Evolutionary conservation across 2,797 vertebrate species (phyloP).

Genomic region (Sebastes glaucus): DNA sequence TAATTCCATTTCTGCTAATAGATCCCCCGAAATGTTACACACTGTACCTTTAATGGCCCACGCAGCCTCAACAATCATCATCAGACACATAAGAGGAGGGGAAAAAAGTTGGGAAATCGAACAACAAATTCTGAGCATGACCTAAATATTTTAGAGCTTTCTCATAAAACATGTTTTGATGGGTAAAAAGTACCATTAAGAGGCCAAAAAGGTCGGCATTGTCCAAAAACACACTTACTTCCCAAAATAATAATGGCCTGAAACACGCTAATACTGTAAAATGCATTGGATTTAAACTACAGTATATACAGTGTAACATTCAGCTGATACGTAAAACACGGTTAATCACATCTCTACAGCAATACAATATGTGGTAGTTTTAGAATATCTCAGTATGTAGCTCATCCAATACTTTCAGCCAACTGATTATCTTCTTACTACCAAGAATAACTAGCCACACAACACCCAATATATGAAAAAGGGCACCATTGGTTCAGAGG

Average conservation of each 20-base stretch:
- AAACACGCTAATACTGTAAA: neutral
- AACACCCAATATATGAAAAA: neutral
- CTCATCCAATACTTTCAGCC: neutral
- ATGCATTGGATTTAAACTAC: neutral
- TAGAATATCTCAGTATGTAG: neutral
- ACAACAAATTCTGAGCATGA: neutral
- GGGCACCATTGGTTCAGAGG: neutral
- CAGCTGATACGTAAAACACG: neutral
- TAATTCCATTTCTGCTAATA: too few species aligned
- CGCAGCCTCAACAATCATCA: neutral
- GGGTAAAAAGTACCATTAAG: neutral
- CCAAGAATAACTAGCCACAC: neutral
- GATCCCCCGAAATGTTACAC: too few species aligned
- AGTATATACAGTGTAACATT: neutral
- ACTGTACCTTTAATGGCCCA: neutral
- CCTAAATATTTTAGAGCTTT: neutral
- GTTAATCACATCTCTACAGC: neutral
- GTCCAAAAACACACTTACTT: neutral
- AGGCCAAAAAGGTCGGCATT: neutral
- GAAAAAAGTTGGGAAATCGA: neutral
- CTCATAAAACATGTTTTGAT: neutral
- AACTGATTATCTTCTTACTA: neutral
- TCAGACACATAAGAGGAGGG: neutral
- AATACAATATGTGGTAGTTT: neutral
- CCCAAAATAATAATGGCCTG: neutral